Conservation (phyloP, 2,113 vertebrate species). For the Pithys albifrons region DNA sequence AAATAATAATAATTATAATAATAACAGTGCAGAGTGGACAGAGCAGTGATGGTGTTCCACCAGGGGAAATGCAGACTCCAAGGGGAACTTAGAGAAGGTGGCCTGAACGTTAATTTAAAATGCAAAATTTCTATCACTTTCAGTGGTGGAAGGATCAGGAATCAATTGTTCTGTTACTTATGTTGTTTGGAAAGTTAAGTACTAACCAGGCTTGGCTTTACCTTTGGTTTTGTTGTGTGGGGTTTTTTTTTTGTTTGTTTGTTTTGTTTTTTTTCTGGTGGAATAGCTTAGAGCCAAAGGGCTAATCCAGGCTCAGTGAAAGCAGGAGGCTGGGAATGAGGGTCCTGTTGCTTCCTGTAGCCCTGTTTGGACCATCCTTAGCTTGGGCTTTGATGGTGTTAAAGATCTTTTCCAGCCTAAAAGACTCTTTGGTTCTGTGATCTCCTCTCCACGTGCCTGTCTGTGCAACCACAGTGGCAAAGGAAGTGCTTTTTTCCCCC, state of each 20-base stretch:
- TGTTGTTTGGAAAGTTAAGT: not conserved
- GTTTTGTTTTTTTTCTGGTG: not conserved
- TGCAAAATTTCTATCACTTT: not conserved
- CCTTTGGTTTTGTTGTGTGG: not conserved
- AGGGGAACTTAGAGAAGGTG: not conserved
- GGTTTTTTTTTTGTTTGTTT: not conserved
- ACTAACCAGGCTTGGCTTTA: not conserved
- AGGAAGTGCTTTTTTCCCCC: not conserved
- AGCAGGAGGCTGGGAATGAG: not conserved
- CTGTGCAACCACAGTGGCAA: constrained; percentile 36
- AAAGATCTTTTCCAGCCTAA: not conserved
- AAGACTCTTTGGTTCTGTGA: not conserved
- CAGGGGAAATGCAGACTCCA: not conserved
- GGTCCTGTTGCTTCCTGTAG: fast-evolving
- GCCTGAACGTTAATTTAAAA: not conserved
- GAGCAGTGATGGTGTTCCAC: not conserved
- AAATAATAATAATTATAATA: not conserved
- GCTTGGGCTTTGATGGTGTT: not conserved
- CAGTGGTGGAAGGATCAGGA: not conserved
- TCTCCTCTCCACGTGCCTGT: constrained; percentile 10
- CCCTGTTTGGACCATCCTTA: not conserved
- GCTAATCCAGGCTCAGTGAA: not conserved
- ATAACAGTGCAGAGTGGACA: not conserved
- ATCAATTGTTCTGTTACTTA: not conserved
- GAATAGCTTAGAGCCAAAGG: not conserved